A percentile compares a stretch with the other conserved stretches of the same genome.
Evolutionary conservation across 1,140 invertebrate genomes (phyloP).

Genomic region (Glossosoma conforme): DNA sequence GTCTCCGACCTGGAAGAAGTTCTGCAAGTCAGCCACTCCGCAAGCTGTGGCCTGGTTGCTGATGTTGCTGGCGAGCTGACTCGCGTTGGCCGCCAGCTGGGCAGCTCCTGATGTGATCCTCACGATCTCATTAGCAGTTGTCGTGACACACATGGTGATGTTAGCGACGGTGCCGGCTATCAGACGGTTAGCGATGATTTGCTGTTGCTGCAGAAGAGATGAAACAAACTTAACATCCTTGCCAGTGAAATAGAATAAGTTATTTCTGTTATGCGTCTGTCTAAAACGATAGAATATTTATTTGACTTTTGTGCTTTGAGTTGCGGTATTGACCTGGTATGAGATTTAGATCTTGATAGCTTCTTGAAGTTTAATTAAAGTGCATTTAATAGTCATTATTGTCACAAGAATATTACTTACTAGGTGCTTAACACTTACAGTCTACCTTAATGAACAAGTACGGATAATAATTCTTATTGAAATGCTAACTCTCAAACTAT

Average conservation of each 20-base stretch:
- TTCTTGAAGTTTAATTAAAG: no score
- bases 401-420: no score
- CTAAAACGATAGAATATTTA: no score
- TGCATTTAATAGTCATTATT: no score
- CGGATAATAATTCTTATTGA: no score
- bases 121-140: background rate
- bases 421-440: no score
- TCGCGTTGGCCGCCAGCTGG: background rate
- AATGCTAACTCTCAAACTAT: no score
- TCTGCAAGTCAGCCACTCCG: conserved; percentile 3
- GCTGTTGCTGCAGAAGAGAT: conserved; percentile 33
- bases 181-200: conserved; percentile 29
- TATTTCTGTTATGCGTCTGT: no score
- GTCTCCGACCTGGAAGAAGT: conserved; percentile 5
- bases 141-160: conserved; percentile 34
- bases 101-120: background rate
- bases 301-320: no score
- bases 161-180: conserved; percentile 33
- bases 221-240: background rate
- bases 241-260: background rate
- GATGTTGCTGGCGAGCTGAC: background rate
- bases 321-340: no score
- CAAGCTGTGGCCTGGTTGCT: conserved; percentile 2
- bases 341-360: no score
- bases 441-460: no score